A percentile compares a stretch with the other conserved stretches of the same genome.
These are phyloP conservation scores for Lasiommata megera DNA, from an alignment of 2,888 invertebrate genomes.

Conservation along the genomic window DNA sequence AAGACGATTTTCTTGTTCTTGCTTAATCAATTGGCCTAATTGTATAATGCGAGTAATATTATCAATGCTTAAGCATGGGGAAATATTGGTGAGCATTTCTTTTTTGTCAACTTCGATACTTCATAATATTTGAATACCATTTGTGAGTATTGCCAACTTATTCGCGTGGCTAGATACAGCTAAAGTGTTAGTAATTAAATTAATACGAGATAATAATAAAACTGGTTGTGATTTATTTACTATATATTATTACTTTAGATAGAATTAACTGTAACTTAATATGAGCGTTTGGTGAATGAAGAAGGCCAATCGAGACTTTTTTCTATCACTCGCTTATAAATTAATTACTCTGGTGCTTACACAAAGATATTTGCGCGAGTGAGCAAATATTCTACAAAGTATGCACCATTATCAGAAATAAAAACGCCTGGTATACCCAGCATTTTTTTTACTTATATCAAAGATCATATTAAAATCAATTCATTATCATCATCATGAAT, in stretches of 20 bases:
- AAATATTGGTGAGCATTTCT: neutral
- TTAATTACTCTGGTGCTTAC: too few relatives aligned
- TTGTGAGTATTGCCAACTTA: neutral
- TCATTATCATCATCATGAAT: too few relatives aligned
- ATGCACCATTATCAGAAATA: too few relatives aligned
- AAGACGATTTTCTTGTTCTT: neutral
- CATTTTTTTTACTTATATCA: too few relatives aligned
- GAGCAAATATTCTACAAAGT: too few relatives aligned
- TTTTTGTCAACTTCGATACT: neutral
- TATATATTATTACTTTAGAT: neutral
- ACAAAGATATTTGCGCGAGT: too few relatives aligned
- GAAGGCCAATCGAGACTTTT: too few relatives aligned
- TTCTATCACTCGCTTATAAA: too few relatives aligned
- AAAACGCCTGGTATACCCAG: too few relatives aligned
- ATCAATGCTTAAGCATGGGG: conserved; percentile 1
- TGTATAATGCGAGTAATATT: neutral
- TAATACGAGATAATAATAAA: neutral
- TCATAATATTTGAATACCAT: neutral
- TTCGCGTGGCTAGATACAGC: neutral
- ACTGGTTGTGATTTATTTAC: neutral
- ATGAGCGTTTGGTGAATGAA: too few relatives aligned
- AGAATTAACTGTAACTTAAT: too few relatives aligned
- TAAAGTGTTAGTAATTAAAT: neutral
- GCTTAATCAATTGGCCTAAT: neutral
- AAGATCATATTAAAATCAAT: too few relatives aligned